Evolutionary conservation across 2,797 vertebrate genomes (phyloP).

Genomic region (Coccyzus lansbergi): DNA sequence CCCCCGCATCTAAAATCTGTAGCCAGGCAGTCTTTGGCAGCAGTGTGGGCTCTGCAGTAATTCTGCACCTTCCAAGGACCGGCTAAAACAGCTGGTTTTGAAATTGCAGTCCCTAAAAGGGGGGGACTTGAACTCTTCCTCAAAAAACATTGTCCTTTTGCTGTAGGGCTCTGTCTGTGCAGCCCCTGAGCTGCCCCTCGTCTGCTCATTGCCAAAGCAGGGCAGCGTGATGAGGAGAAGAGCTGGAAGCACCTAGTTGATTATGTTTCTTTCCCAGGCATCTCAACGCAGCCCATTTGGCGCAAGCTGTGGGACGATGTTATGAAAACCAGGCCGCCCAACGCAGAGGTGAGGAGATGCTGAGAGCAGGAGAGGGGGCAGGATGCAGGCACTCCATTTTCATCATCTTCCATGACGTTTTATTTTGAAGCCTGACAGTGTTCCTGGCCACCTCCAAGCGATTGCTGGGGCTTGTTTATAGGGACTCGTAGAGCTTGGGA

Average conservation of each 20-base stretch:
- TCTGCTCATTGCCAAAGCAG: neutral
- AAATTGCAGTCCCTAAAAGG: accelerated
- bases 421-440: accelerated
- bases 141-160: accelerated
- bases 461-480: neutral
- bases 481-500: accelerated
- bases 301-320: conserved; percentile 83
- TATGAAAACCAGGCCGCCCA: conserved; percentile 81
- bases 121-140: accelerated
- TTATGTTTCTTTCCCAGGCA: conserved; percentile 73
- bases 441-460: accelerated
- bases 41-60: accelerated
- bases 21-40: accelerated
- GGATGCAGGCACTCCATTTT: accelerated
- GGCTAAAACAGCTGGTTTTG: accelerated
- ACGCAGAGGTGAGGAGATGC: conserved; percentile 76
- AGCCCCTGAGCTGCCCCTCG: accelerated
- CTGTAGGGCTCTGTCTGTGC: neutral
- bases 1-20: accelerated
- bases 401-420: neutral
- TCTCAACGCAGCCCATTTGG: conserved; percentile 88
- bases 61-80: neutral
- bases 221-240: accelerated
- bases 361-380: neutral
- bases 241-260: accelerated